Evolutionary conservation across 1,140 invertebrate species (phyloP).

Genomic region (Drosophila neocordata): DNA sequence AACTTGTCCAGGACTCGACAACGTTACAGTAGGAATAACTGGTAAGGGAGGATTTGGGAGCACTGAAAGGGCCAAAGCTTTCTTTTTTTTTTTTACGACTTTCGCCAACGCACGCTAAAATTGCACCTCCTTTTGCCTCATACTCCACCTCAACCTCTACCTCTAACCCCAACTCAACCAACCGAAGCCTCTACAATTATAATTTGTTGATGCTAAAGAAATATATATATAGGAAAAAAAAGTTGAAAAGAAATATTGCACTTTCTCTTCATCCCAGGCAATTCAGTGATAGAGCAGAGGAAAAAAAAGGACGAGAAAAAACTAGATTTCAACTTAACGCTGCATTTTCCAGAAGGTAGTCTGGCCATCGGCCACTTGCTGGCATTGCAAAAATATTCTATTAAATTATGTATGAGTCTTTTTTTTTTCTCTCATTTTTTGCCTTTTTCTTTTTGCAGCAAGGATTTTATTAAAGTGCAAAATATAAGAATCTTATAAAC

Average conservation of each 20-base stretch:
- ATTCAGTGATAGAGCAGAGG: slow-evolving; percentile 5
- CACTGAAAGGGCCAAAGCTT: slow-evolving; percentile 8
- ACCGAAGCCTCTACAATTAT: slow-evolving; percentile 49
- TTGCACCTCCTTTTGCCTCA: slow-evolving; percentile 14
- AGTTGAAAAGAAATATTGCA: slow-evolving; percentile 7
- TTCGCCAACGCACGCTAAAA: slow-evolving; percentile 56
- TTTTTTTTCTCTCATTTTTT: not conserved
- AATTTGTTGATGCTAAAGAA: slow-evolving; percentile 55
- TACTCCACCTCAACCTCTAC: not conserved
- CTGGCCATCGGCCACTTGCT: slow-evolving; percentile 35
- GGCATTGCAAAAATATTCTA: slow-evolving; percentile 54
- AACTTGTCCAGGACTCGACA: slow-evolving; percentile 55
- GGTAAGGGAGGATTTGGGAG: not conserved
- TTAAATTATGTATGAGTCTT: slow-evolving; percentile 61
- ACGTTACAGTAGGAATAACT: slow-evolving; percentile 19
- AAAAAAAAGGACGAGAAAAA: not conserved
- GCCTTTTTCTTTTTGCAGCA: not conserved
- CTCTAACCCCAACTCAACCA: not conserved
- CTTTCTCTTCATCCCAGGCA: slow-evolving; percentile 22
- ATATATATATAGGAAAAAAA: not conserved
- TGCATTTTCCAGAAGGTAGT: slow-evolving; percentile 49
- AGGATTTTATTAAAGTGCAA: slow-evolving; percentile 2
- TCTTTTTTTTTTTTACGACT: slow-evolving; percentile 62
- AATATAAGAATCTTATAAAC: not conserved
- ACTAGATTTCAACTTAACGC: slow-evolving; percentile 7